Evolutionary conservation across 2,888 invertebrate genomes (phyloP), one percentile per base, ranked within the genome.

Genomic region (Pachydiplax longipennis): DNA sequence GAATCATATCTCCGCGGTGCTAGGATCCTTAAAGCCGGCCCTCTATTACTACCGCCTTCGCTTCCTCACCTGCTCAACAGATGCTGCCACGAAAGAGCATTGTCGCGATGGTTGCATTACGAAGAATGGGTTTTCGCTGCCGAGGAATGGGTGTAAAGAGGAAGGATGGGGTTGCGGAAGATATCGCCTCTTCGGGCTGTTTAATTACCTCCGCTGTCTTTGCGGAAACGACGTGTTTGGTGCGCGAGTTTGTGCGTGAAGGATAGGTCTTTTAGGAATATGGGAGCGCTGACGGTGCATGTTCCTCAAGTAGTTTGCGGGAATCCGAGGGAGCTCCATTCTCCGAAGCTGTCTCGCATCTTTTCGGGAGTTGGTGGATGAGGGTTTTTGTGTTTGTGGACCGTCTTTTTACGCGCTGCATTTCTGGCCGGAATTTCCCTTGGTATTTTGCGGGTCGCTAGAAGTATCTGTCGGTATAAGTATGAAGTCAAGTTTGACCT

Each of bases 131-230:
- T 31, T 73, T 65, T 81, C 4, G 25, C n/a, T 48, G 82, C n/a
- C 44, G 48, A 22, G 40, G n/a, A 44, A 40, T 22, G 3, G 25
- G n/a, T 44, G 48, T 48, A 25, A 13, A 35, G 22, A 12, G 25
- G 31, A 53, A 25, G 83, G 58, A 18, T 15, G 10, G 58, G 58
- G 35, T 35, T 18, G n/a, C n/a, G 53, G 82, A 53, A 18, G n/a
- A 25, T 48, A 18, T 35, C 81, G 37, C 37, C 37, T 37, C 18
- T 87, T 87, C 37, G 87, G 61, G 61, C 25, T 65, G 61, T 87
- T 87, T 87, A 61, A 87, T 87, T 87, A 65, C 87, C 61, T 37
- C 22, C 22, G 87, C 61, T 87, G 87, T 87, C 65, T 58, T 65
- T 65, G 87, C 61, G 65, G 65, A 65, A 40, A 65, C 37, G 37